Conservation (phyloP, 2,113 vertebrate species). For the Vidua chalybeata region DNA sequence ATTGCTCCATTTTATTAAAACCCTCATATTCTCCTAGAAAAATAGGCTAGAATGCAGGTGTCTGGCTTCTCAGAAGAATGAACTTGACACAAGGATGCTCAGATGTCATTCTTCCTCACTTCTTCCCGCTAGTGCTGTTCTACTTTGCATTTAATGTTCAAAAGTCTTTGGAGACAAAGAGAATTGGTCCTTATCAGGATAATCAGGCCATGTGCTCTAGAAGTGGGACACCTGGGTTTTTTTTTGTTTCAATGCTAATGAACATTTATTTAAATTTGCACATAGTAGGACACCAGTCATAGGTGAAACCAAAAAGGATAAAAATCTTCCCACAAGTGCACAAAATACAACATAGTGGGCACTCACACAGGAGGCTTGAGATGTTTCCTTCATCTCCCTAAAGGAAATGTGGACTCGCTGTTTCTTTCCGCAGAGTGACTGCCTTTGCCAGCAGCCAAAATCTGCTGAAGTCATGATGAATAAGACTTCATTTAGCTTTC, state of each 20-base stretch:
- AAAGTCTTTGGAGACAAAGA: constrained; percentile 9
- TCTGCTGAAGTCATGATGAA: not conserved
- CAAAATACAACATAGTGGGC: not conserved
- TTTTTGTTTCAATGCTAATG: not conserved
- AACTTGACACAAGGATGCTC: not conserved
- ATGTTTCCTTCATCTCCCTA: not conserved
- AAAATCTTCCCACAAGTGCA: not conserved
- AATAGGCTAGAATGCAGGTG: not conserved
- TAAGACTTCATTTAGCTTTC: not conserved
- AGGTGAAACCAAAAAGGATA: not conserved
- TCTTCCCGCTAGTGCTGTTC: not conserved
- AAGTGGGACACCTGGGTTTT: not conserved
- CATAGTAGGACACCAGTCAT: not conserved
- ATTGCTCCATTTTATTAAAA: constrained; percentile 36
- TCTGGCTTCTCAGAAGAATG: not conserved
- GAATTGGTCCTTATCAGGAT: not conserved
- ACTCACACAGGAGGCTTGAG: not conserved
- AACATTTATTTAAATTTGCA: not conserved
- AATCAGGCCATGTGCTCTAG: not conserved
- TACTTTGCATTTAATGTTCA: constrained; percentile 7
- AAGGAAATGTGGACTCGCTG: not conserved
- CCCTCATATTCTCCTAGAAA: not conserved
- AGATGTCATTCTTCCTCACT: not conserved
- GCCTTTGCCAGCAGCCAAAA: not conserved
- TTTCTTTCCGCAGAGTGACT: not conserved